These are phyloP conservation scores for Calliphora vicina DNA, from an alignment of 1,140 invertebrate genomes.

Conservation along the genomic window DNA sequence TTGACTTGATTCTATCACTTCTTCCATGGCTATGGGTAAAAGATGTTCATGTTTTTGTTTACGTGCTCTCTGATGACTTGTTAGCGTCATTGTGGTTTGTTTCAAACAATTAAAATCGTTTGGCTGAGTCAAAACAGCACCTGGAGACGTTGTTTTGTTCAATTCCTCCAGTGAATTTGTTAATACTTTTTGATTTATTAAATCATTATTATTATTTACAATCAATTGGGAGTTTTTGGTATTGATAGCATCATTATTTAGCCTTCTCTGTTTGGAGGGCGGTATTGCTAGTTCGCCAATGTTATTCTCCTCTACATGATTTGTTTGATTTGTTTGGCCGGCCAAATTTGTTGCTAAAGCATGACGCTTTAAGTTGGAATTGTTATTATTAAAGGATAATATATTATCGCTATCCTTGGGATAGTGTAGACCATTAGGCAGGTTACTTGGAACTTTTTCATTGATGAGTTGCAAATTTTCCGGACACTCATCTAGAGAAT, in stretches of 20 bases:
- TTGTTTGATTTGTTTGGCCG: not conserved
- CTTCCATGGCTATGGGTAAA: conserved; percentile 49
- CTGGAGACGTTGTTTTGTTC: not conserved
- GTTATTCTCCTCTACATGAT: not conserved
- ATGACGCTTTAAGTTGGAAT: conserved; percentile 11
- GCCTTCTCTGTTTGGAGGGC: not conserved
- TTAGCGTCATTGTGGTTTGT: not conserved
- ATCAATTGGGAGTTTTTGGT: conserved; percentile 27
- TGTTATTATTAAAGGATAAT: not conserved
- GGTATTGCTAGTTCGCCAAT: not conserved
- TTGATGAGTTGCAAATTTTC: not conserved
- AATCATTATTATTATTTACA: conserved; percentile 31
- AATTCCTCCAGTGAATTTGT: conserved; percentile 23
- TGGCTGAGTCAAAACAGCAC: not conserved
- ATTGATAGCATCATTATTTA: not conserved
- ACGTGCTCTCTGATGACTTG: conserved; percentile 48
- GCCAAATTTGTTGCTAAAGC: not conserved
- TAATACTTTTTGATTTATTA: conserved; percentile 32
- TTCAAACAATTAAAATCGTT: not conserved
- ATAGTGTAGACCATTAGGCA: conserved; percentile 1
- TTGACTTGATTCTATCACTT: conserved; percentile 6
- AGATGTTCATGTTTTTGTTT: conserved; percentile 59
- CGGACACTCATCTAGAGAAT: conserved; percentile 35
- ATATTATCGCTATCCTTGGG: not conserved
- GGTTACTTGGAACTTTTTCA: too few relatives aligned